A percentile compares a stretch with the other conserved stretches of the same genome.
These are phyloP conservation scores for Limnothrissa miodon DNA, from an alignment of 2,113 vertebrate species.

Conservation along the genomic window DNA sequence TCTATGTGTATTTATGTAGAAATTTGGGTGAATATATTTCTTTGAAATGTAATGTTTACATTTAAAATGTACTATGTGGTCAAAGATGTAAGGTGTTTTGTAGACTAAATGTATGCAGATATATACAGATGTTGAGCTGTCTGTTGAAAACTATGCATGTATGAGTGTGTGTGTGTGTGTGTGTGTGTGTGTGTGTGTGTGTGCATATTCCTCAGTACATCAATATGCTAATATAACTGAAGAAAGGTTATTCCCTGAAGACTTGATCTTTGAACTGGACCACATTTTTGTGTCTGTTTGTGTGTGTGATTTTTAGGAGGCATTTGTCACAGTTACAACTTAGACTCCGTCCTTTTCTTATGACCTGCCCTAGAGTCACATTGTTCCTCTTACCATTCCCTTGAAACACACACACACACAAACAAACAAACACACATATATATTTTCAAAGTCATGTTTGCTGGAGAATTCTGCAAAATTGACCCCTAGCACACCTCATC, in stretches of 20 bases:
- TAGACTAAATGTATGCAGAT: too few species aligned
- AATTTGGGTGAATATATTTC: neutral
- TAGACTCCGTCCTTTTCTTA: slow-evolving; percentile 7
- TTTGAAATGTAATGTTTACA: too few species aligned
- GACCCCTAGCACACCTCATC: too few species aligned
- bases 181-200: slow-evolving; percentile 22
- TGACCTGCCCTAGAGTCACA: slow-evolving; percentile 27
- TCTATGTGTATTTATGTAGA: neutral
- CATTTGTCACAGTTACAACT: neutral
- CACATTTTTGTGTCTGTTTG: neutral
- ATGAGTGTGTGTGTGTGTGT: neutral
- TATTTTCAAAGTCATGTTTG: neutral
- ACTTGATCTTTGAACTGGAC: neutral
- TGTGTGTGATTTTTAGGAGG: neutral
- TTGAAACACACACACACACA: slow-evolving; percentile 17
- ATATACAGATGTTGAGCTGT: too few species aligned
- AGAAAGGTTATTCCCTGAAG: neutral
- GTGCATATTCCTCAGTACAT: neutral
- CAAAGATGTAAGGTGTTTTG: neutral
- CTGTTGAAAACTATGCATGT: neutral
- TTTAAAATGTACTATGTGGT: neutral
- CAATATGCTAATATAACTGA: neutral
- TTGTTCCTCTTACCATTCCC: slow-evolving; percentile 23
- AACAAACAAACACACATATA: slow-evolving; percentile 15
- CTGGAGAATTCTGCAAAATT: neutral